phyloP scores from a whole-genome alignment of 2,113 vertebrate species.

The Ascaphus truei region DNA sequence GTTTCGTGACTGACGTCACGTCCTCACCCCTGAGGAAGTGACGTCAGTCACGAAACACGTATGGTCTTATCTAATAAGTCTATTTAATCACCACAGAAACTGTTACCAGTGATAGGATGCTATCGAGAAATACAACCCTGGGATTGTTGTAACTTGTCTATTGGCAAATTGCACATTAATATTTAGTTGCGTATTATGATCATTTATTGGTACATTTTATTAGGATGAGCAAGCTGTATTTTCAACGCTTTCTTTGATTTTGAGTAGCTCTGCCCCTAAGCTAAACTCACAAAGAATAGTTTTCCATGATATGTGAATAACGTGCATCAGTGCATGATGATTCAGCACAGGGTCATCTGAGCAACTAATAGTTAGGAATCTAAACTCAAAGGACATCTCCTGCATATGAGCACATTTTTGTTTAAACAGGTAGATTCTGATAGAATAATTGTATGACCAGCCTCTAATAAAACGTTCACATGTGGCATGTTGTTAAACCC shows the following conservation, averaged over 20 bases:
- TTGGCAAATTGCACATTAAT: too few species aligned
- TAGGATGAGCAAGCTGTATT: background rate
- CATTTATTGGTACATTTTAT: background rate
- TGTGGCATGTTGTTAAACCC: too few species aligned
- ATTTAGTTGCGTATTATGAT: background rate
- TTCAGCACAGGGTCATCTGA: background rate
- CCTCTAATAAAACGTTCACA: background rate
- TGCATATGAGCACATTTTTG: background rate
- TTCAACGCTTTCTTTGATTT: background rate
- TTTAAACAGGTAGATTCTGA: background rate
- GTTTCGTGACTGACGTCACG: too few species aligned
- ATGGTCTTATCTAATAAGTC: too few species aligned
- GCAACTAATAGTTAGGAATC: background rate
- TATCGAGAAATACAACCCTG: too few species aligned
- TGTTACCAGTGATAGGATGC: too few species aligned
- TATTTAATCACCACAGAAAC: too few species aligned
- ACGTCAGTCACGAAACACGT: too few species aligned
- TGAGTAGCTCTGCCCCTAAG: background rate
- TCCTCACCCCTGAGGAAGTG: too few species aligned
- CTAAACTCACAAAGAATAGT: background rate
- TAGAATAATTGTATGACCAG: background rate
- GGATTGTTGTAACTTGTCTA: too few species aligned
- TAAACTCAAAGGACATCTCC: constrained; percentile 1
- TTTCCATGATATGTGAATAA: background rate
- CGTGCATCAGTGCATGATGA: constrained; percentile 1